Conservation (phyloP, 2,113 vertebrate species). For the Limnothrissa miodon region DNA sequence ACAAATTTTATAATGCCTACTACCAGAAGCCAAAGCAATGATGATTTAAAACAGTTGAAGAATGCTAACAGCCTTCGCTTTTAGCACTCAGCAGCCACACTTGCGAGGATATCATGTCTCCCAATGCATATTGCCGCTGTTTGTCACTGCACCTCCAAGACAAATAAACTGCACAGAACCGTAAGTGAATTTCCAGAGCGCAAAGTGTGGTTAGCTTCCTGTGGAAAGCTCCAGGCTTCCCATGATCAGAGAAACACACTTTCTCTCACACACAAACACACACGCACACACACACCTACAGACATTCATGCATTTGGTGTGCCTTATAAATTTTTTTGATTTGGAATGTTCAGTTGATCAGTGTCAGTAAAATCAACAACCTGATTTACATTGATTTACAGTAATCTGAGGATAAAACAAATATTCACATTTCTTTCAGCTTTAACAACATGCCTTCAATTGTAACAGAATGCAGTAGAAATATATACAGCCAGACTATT, state of each 20-base stretch:
- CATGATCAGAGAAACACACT: not conserved
- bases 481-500: too few species aligned
- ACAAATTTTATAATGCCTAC: slow-evolving; percentile 25
- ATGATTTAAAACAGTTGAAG: slow-evolving; percentile 50
- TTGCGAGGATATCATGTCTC: not conserved
- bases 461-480: not conserved
- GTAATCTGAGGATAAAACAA: not conserved
- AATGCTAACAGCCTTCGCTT: slow-evolving; percentile 37
- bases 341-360: not conserved
- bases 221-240: slow-evolving; percentile 3
- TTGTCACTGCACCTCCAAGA: slow-evolving; percentile 16
- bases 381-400: not conserved
- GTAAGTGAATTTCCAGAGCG: slow-evolving; percentile 14
- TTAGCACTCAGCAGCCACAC: not conserved
- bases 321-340: too few species aligned
- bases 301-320: too few species aligned
- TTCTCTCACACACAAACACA: not conserved
- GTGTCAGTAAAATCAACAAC: not conserved
- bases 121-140: slow-evolving; percentile 19
- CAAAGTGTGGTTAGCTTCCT: not conserved
- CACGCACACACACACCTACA: not conserved
- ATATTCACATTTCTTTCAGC: not conserved
- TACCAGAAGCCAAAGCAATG: slow-evolving; percentile 26
- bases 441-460: not conserved
- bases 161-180: slow-evolving; percentile 17